A percentile compares a stretch with the other conserved stretches of the same genome.
Evolutionary conservation across 2,888 invertebrate genomes (phyloP).

Genomic region (Agelastica alni): DNA sequence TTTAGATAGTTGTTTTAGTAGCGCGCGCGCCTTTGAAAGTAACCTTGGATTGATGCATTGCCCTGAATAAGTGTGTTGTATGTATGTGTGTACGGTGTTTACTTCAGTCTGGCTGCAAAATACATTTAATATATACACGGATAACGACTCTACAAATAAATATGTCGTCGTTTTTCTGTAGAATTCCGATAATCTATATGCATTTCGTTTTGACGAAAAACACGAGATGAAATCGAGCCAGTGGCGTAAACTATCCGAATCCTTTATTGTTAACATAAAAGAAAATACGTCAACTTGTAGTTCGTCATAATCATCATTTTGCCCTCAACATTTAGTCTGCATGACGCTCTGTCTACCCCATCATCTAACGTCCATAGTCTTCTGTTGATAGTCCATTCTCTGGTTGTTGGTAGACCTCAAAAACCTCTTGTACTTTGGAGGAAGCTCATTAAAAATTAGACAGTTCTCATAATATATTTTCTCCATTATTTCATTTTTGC

Average conservation of each 20-base stretch:
- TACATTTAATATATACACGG: slow-evolving; percentile 51
- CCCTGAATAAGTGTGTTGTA: slow-evolving; percentile 46
- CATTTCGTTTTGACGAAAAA: slow-evolving; percentile 30
- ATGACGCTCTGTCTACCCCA: too few species aligned
- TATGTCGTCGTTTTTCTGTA: slow-evolving; percentile 37
- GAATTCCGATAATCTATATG: slow-evolving; percentile 30
- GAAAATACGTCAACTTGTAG: too few species aligned
- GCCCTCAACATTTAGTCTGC: too few species aligned
- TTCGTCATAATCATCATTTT: too few species aligned
- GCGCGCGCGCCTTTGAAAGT: slow-evolving; percentile 41
- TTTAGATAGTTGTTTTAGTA: slow-evolving; percentile 18
- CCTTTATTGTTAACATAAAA: too few species aligned
- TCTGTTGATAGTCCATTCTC: too few species aligned
- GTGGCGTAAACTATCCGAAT: slow-evolving; percentile 10
- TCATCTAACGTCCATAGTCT: too few species aligned
- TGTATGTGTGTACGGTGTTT: slow-evolving; percentile 43
- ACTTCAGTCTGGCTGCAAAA: slow-evolving; percentile 53
- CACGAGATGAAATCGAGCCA: slow-evolving; percentile 16
- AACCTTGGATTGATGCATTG: slow-evolving; percentile 57
- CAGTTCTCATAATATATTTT: too few species aligned
- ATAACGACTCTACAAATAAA: slow-evolving; percentile 51
- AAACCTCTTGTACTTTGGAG: too few species aligned
- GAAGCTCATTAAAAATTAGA: too few species aligned
- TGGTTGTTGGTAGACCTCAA: too few species aligned
- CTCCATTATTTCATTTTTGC: too few species aligned